Conservation (phyloP, 1,140 invertebrate species). For the Ips typographus region DNA sequence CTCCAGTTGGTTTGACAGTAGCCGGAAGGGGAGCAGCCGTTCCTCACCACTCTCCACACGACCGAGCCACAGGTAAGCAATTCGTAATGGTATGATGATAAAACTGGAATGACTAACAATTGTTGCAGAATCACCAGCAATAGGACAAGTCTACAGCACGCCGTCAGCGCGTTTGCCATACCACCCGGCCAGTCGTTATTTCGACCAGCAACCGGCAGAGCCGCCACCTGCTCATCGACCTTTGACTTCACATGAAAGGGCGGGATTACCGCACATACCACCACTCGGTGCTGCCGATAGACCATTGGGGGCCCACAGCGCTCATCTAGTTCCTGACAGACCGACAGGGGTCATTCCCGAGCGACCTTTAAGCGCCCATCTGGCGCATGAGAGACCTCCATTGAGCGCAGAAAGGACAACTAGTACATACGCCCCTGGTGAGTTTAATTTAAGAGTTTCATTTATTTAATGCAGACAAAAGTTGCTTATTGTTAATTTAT, state of each 20-base stretch:
- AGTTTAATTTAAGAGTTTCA: slow-evolving; percentile 28
- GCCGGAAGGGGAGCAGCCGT: slow-evolving; percentile 50
- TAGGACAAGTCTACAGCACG: slow-evolving; percentile 64
- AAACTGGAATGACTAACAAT: background rate
- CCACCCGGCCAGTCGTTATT: slow-evolving; percentile 40
- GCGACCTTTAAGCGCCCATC: slow-evolving; percentile 27
- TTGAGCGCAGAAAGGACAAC: slow-evolving; percentile 35
- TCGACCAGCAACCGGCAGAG: slow-evolving; percentile 50
- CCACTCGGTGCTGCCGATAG: slow-evolving; percentile 48
- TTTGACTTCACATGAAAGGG: slow-evolving; percentile 52
- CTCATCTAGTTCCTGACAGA: slow-evolving; percentile 29
- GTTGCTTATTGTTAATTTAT: background rate
- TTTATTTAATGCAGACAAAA: background rate
- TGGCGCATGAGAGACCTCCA: slow-evolving; percentile 24
- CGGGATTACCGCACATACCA: slow-evolving; percentile 51
- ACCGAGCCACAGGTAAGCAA: slow-evolving; percentile 68
- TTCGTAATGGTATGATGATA: slow-evolving; percentile 12
- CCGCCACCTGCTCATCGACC: slow-evolving; percentile 67
- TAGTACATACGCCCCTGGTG: slow-evolving; percentile 33
- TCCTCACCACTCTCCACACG: slow-evolving; percentile 69
- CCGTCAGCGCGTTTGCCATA: slow-evolving; percentile 29
- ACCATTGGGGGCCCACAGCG: slow-evolving; percentile 46
- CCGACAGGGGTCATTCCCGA: slow-evolving; percentile 21
- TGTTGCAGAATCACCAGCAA: slow-evolving; percentile 66
- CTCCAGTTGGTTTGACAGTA: slow-evolving; percentile 52